Percentiles rank a stretch among this genome's conserved stretches.
These are phyloP conservation scores for Holothuria glaberrima DNA, from an alignment of 35 echinoderm and acorn worm species.

Conservation along the genomic window DNA sequence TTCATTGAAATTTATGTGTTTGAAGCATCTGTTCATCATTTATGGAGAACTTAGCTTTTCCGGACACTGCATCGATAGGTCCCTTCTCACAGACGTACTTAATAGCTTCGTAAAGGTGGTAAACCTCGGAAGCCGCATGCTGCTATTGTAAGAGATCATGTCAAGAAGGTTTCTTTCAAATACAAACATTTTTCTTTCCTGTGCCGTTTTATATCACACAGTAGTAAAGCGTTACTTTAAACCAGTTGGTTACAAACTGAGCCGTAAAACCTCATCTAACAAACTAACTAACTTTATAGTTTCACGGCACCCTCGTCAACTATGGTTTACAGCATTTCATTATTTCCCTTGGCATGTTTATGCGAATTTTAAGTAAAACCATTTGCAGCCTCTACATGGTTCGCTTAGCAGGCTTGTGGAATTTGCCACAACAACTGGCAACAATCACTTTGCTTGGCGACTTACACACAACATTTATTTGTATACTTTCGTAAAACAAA, in stretches of 20 bases:
- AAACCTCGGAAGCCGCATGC: conserved; percentile 11
- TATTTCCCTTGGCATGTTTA: no score
- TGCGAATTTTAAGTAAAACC: no score
- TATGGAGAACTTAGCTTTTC: conserved; percentile 67
- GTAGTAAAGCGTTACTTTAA: no score
- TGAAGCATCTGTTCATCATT: conserved; percentile 59
- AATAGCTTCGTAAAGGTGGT: conserved; percentile 61
- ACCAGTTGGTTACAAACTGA: neutral
- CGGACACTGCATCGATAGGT: conserved; percentile 66
- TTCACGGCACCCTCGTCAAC: no score
- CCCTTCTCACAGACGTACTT: conserved; percentile 73
- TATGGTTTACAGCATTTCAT: no score
- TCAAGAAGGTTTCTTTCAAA: neutral
- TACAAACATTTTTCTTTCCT: neutral
- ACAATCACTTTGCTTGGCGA: no score
- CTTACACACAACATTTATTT: no score
- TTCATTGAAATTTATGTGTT: conserved; percentile 40
- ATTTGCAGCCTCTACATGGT: no score
- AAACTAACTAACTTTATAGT: no score
- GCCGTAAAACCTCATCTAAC: neutral
- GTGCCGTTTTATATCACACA: neutral
- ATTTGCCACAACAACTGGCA: no score
- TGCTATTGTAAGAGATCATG: conserved; percentile 11
- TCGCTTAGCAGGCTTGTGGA: no score
- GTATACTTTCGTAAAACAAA: no score